phyloP scores from a whole-genome alignment of 2,888 invertebrate species.

The Platycnemis pennipes region DNA sequence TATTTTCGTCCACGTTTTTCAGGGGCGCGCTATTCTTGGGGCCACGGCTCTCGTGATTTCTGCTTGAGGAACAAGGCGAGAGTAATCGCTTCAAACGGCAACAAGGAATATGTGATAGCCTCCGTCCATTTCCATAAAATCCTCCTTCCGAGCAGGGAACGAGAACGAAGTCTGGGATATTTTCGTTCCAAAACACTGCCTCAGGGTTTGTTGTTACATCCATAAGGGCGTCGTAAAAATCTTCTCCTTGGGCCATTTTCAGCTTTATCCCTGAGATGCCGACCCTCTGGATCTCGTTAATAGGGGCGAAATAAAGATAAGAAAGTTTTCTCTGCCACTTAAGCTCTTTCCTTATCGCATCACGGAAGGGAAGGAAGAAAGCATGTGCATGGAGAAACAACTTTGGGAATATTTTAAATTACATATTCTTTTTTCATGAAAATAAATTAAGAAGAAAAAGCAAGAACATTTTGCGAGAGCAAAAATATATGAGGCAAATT shows the following conservation, averaged over 20 bases:
- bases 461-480: no score
- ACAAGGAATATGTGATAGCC: background rate
- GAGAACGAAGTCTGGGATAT: background rate
- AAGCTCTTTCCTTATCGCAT: background rate
- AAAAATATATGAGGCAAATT: no score
- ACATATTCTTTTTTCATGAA: no score
- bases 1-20: background rate
- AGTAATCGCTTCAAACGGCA: background rate
- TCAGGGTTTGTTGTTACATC: background rate
- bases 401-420: no score
- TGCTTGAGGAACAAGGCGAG: background rate
- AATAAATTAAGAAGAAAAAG: no score
- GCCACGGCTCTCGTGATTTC: background rate
- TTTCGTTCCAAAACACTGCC: background rate
- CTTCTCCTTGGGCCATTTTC: background rate
- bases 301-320: background rate
- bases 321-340: background rate
- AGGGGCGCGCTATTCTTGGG: constrained; percentile 8
- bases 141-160: background rate
- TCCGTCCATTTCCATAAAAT: background rate
- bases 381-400: background rate
- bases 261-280: background rate
- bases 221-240: background rate
- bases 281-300: background rate
- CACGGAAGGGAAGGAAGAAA: background rate